Conservation (phyloP, 2,113 vertebrate genomes). For the Cavia aperea region DNA sequence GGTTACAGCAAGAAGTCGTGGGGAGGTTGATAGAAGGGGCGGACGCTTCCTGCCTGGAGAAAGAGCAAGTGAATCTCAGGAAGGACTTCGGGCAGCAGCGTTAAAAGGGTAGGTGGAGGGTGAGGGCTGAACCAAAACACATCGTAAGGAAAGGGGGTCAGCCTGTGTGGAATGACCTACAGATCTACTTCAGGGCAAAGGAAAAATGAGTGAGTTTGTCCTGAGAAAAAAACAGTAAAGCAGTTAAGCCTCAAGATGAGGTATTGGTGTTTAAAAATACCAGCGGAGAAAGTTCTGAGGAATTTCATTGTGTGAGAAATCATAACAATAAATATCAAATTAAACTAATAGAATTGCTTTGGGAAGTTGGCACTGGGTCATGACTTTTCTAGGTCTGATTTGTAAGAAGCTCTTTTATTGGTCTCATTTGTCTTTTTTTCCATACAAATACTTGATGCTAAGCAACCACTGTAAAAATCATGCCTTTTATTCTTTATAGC, state of each 20-base stretch:
- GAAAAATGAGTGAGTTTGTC: background rate
- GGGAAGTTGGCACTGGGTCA: constrained; percentile 39
- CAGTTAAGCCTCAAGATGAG: constrained; percentile 11
- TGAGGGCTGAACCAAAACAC: background rate
- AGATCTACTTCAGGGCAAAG: background rate
- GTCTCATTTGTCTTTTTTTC: constrained; percentile 55
- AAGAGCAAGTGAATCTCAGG: background rate
- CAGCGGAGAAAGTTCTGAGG: background rate
- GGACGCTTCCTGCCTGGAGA: fast-evolving
- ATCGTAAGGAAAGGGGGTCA: background rate
- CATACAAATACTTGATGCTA: constrained; percentile 55
- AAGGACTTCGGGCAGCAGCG: background rate
- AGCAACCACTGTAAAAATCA: constrained; percentile 53
- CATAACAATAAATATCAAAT: constrained; percentile 52
- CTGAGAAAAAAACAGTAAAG: background rate
- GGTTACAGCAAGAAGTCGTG: background rate
- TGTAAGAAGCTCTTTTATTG: constrained; percentile 57
- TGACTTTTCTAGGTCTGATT: constrained; percentile 46
- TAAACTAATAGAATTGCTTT: constrained; percentile 45
- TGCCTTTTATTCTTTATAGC: constrained; percentile 26
- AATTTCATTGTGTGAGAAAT: constrained; percentile 45
- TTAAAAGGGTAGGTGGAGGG: background rate
- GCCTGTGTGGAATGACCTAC: background rate
- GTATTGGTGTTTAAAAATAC: constrained; percentile 36
- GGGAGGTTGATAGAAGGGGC: too few species aligned